phyloP scores from a whole-genome alignment of 1,140 invertebrate species.

The Dendrolimus kikuchii region DNA sequence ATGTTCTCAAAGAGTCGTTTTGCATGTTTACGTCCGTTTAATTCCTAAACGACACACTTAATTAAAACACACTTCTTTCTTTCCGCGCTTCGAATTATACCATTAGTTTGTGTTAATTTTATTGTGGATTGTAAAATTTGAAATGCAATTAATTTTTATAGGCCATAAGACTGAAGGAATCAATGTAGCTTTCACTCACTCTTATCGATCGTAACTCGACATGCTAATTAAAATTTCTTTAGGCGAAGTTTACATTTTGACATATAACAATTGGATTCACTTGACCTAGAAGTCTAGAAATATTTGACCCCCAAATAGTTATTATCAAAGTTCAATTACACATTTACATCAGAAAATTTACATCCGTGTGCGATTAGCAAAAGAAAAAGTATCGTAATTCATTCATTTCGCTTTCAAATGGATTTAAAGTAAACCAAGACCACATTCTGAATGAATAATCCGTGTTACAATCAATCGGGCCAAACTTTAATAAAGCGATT shows the following conservation, averaged over 20 bases:
- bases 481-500: too few relatives aligned
- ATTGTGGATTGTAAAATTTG: slow-evolving; percentile 10
- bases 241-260: slow-evolving; percentile 24
- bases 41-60: slow-evolving; percentile 22
- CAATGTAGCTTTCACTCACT: slow-evolving; percentile 46
- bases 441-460: too few relatives aligned
- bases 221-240: slow-evolving; percentile 43
- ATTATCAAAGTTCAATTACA: too few relatives aligned
- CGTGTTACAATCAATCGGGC: too few relatives aligned
- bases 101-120: slow-evolving; percentile 6
- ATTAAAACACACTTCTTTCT: slow-evolving; percentile 23
- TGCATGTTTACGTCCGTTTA: slow-evolving; percentile 32
- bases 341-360: too few relatives aligned
- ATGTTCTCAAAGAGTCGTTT: slow-evolving; percentile 7
- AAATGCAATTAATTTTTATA: slow-evolving; percentile 12
- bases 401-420: too few relatives aligned
- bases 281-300: slow-evolving; percentile 55
- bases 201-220: slow-evolving; percentile 23
- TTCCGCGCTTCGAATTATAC: slow-evolving; percentile 3
- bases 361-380: too few relatives aligned
- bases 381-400: too few relatives aligned
- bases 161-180: slow-evolving; percentile 11
- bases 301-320: slow-evolving; percentile 4
- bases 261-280: slow-evolving; percentile 35
- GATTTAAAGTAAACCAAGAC: too few relatives aligned